Conservation (phyloP, 2,113 vertebrate species). For the Rousettus leschenaultii region DNA sequence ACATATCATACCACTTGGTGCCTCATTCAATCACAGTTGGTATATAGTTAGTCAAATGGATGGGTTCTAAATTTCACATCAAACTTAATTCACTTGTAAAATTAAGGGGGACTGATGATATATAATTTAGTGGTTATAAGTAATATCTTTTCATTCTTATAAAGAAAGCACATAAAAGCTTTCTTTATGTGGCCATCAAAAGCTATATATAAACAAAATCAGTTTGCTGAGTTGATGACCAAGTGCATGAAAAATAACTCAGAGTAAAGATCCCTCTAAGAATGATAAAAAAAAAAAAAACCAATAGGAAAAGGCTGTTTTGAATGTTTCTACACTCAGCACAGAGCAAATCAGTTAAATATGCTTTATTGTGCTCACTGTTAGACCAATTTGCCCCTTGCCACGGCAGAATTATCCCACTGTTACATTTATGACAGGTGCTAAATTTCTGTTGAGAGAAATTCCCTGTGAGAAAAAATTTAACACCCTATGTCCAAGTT, state of each 20-base stretch:
- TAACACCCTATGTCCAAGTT: neutral
- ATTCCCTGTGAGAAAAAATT: neutral
- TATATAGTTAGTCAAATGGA: neutral
- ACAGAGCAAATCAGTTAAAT: neutral
- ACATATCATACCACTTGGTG: neutral
- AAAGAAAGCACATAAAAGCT: neutral
- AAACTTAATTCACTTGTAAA: constrained; percentile 18
- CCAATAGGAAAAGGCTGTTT: neutral
- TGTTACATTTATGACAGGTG: neutral
- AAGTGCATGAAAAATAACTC: neutral
- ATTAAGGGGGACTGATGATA: neutral
- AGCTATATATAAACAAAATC: constrained; percentile 1
- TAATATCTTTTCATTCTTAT: neutral
- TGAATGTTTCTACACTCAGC: neutral
- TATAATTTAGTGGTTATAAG: neutral
- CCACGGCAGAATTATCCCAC: neutral
- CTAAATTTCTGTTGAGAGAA: neutral
- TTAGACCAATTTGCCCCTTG: neutral
- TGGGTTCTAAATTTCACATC: neutral
- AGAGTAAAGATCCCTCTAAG: neutral
- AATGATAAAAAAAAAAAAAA: neutral
- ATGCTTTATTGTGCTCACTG: neutral
- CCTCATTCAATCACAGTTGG: neutral
- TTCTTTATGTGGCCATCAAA: neutral
- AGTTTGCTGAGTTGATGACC: neutral